Percentiles rank a stretch among this genome's conserved stretches.
Conservation (phyloP, 2,113 vertebrate species). For the Diadophis punctatus region DNA sequence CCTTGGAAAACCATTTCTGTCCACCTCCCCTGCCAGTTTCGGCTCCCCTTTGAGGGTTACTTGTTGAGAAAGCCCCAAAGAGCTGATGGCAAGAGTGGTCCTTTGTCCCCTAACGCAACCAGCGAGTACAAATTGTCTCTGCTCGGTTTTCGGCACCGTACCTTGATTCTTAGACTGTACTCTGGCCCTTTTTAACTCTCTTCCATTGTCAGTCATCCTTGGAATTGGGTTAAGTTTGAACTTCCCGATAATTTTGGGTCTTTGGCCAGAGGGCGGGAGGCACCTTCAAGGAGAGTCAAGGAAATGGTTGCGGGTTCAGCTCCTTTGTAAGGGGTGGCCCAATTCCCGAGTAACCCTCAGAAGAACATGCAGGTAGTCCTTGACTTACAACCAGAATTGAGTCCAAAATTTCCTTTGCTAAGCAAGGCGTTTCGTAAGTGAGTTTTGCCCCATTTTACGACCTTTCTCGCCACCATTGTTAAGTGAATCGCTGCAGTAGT, state of each 20-base stretch:
- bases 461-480: too few species aligned
- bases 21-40: too few species aligned
- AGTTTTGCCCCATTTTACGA: too few species aligned
- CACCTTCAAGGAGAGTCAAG: neutral
- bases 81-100: neutral
- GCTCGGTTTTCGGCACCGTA: too few species aligned
- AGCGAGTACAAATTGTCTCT: neutral
- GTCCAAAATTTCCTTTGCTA: too few species aligned
- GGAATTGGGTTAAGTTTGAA: neutral
- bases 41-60: neutral
- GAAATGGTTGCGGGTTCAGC: rapidly evolving
- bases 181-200: neutral
- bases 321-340: neutral
- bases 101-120: neutral
- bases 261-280: neutral
- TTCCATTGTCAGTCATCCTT: neutral
- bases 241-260: neutral
- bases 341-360: neutral
- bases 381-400: too few species aligned
- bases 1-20: neutral
- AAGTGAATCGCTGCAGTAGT: too few species aligned
- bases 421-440: too few species aligned
- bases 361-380: neutral
- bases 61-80: neutral
- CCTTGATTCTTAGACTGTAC: neutral